Percentiles rank a stretch among this genome's conserved stretches.
phyloP scores from a whole-genome alignment of 2,113 vertebrate genomes.

The Ammodytes marinus region DNA sequence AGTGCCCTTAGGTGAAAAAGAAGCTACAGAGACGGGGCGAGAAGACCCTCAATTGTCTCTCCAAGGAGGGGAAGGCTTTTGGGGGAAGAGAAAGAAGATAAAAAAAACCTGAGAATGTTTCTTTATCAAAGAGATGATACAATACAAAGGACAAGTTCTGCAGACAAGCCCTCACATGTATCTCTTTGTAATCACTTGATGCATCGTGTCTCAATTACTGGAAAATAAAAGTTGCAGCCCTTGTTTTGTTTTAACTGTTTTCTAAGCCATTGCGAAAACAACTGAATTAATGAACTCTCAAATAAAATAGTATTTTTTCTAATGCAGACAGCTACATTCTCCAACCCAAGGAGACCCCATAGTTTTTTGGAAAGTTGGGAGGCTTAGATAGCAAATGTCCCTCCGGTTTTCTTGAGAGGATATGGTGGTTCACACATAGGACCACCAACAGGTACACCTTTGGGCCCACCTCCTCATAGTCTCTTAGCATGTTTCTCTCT shows the following conservation, averaged over 20 bases:
- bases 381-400: slow-evolving; percentile 18
- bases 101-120: slow-evolving; percentile 52
- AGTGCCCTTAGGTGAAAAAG: slow-evolving; percentile 77
- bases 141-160: slow-evolving; percentile 67
- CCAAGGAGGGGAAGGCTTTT: slow-evolving; percentile 77
- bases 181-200: slow-evolving; percentile 38
- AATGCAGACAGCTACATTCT: neutral
- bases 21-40: slow-evolving; percentile 62
- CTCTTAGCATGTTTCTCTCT: slow-evolving; percentile 16
- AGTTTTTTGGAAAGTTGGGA: slow-evolving; percentile 16
- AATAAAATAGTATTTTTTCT: neutral
- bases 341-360: neutral
- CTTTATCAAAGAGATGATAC: slow-evolving; percentile 59
- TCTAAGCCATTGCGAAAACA: neutral
- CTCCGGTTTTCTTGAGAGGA: neutral
- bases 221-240: neutral
- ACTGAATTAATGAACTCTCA: neutral
- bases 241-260: neutral
- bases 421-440: neutral
- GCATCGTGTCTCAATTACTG: slow-evolving; percentile 10
- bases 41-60: slow-evolving; percentile 79
- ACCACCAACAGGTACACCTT: slow-evolving; percentile 26
- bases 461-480: slow-evolving; percentile 5
- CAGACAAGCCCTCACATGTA: slow-evolving; percentile 10
- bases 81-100: slow-evolving; percentile 33